phyloP scores from a whole-genome alignment of 2,797 vertebrate genomes.

The Decapterus maruadsi region DNA sequence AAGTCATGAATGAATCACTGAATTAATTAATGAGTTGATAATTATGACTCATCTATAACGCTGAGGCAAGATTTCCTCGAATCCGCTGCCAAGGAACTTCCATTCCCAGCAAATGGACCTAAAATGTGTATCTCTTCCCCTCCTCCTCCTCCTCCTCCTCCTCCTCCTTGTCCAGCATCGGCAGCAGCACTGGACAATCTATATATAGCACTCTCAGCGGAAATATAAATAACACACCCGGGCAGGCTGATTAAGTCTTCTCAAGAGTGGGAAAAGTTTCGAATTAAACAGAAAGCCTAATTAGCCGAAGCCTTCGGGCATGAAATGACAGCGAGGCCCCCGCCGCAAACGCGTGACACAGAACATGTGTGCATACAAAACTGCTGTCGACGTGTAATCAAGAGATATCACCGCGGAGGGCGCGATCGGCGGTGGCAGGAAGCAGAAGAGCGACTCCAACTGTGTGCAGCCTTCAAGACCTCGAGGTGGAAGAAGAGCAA shows the following conservation, averaged over 20 bases:
- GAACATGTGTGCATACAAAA: conserved; percentile 49
- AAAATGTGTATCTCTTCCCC: conserved; percentile 39
- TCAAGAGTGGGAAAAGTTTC: conserved; percentile 63
- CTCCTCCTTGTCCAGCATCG: conserved; percentile 42
- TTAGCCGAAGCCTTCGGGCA: conserved; percentile 61
- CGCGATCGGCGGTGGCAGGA: conserved; percentile 31
- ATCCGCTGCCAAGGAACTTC: conserved; percentile 57
- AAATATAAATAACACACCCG: conserved; percentile 64
- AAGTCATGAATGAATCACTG: conserved; percentile 33
- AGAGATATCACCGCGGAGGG: conserved; percentile 30
- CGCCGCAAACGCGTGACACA: conserved; percentile 35
- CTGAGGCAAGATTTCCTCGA: conserved; percentile 40
- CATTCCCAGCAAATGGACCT: conserved; percentile 43
- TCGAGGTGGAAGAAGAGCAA: neutral
- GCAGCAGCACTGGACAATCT: conserved; percentile 47
- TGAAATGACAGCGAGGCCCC: conserved; percentile 60
- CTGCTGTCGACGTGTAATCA: conserved; percentile 45
- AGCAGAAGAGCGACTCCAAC: conserved; percentile 32
- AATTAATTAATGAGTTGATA: conserved; percentile 50
- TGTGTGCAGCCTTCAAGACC: neutral
- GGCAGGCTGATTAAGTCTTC: conserved; percentile 57
- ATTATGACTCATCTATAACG: conserved; percentile 41
- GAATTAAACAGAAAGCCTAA: conserved; percentile 69
- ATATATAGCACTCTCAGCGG: conserved; percentile 53
- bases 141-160: no score